Base-by-base conservation (phyloP, 2,888 invertebrate species). In the Tetropium fuscum region DNA sequence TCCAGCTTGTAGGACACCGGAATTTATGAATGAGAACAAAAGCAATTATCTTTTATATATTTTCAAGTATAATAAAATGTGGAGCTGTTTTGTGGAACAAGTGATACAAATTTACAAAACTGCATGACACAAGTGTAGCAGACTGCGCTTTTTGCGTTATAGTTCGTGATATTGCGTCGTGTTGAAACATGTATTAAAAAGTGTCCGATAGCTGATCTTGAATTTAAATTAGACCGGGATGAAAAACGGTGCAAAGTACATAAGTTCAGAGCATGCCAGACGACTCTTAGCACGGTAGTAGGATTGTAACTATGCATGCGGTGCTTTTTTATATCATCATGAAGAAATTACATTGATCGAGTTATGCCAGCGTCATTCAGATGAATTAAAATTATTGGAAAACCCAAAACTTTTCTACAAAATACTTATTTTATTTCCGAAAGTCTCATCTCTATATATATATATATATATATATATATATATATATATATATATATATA, bases 11-110 rank as follows among this genome's bases (percentile, higher is more conserved):
- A 47, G 45, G 54, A 55, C 62, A 54, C 56, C 45, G 54, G 64
- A 60, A 68, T 65, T 59, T 41, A 62, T 64, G 68, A 62, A 68
- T 68, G 58, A 58, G 61, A 60, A 68, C 68, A 66, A 68, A 68
- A 58, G 66, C 60, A 51, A 66, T 66, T 67, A 67, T 58, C 60
- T 67, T 60, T 64, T 63, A 25, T 34, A 16, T 6, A 18, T 11
- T 36, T 51, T 44, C 7, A 20, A 18, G 51, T 45, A 57, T 44
- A 44, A 51, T 38, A 58, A 58, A 51, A 58, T 41, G 34, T 34
- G 41, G 47, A 48, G 53, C 53, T 55, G 54, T 22, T 27, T 22
- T 51, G 48, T 41, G 51, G 15, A 54, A 59, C 60, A 53, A 57
- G 60, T 53, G 47, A 53, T 41, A 60, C 53, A 60, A 60, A 56